Evolutionary conservation across 2,797 vertebrate species (phyloP).

Genomic region (Pyrocephalus nanus): DNA sequence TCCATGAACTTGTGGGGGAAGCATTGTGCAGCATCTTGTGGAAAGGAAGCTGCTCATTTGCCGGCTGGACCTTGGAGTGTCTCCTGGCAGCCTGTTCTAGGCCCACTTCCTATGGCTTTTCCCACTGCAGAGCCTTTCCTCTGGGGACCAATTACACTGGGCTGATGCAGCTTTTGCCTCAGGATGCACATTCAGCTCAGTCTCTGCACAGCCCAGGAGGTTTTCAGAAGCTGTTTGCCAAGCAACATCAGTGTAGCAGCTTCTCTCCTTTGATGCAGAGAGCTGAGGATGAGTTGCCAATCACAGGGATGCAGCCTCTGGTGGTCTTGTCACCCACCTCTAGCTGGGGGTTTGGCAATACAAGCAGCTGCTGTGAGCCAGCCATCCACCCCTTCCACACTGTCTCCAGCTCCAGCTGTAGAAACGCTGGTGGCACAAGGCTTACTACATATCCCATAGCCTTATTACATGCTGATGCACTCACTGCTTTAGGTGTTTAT

Average conservation of each 20-base stretch:
- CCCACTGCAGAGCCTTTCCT: slow-evolving; percentile 9
- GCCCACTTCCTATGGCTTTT: not conserved
- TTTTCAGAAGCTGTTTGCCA: not conserved
- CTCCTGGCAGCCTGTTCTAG: not conserved
- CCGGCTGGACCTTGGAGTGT: not conserved
- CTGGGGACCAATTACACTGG: not conserved
- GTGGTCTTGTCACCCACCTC: not conserved
- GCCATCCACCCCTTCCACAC: not conserved
- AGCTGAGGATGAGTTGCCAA: not conserved
- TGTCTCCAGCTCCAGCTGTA: not conserved
- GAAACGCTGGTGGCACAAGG: not conserved
- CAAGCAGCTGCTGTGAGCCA: not conserved
- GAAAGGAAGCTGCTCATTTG: not conserved
- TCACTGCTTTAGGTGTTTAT: not conserved
- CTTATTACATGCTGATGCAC: not conserved
- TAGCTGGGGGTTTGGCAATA: not conserved
- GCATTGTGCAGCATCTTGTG: not conserved
- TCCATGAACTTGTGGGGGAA: not conserved
- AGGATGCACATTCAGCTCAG: not conserved
- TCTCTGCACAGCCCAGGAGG: rapidly evolving
- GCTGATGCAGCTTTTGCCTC: not conserved
- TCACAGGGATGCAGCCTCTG: not conserved
- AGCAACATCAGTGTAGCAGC: not conserved
- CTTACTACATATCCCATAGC: not conserved
- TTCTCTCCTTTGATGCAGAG: not conserved